phyloP scores from a whole-genome alignment of 2,888 invertebrate genomes.

The Sinodicranocentrus sp. region DNA sequence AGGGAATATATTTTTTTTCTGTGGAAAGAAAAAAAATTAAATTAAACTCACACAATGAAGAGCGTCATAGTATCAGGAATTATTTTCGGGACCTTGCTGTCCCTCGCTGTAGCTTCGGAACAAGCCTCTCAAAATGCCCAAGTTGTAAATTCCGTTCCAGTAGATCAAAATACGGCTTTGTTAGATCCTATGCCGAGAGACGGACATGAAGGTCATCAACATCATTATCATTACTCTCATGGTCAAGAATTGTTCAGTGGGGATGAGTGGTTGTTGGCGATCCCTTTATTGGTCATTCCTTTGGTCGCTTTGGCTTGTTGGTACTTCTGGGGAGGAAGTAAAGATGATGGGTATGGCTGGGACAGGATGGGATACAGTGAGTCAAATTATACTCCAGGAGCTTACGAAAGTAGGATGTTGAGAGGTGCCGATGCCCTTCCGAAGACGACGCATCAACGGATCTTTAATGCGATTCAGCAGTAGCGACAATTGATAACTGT shows the following conservation, averaged over 20 bases:
- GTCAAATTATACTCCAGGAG: slow-evolving; percentile 59
- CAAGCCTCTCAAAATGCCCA: not conserved
- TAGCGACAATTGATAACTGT: slow-evolving; percentile 14
- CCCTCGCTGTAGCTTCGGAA: slow-evolving; percentile 35
- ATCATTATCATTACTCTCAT: slow-evolving; percentile 67
- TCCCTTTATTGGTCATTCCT: slow-evolving; percentile 70
- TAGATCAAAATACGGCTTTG: slow-evolving; percentile 57
- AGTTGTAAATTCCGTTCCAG: slow-evolving; percentile 20
- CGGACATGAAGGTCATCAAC: slow-evolving; percentile 54
- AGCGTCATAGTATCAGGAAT: too few species aligned
- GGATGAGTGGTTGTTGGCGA: slow-evolving; percentile 69
- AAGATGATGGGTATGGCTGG: slow-evolving; percentile 68
- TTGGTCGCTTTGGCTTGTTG: slow-evolving; percentile 69
- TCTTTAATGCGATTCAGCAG: slow-evolving; percentile 72
- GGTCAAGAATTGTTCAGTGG: slow-evolving; percentile 72
- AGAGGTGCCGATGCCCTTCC: slow-evolving; percentile 67
- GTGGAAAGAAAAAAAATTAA: too few species aligned
- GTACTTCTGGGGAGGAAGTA: slow-evolving; percentile 72
- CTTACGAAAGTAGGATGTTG: slow-evolving; percentile 66
- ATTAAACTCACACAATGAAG: too few species aligned
- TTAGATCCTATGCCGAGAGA: slow-evolving; percentile 65
- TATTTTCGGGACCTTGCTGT: slow-evolving; percentile 61
- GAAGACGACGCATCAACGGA: slow-evolving; percentile 72
- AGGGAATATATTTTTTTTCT: too few species aligned
- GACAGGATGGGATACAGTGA: slow-evolving; percentile 72